Conservation (phyloP, 2,113 vertebrate species). For the Pelodiscus sinensis region DNA sequence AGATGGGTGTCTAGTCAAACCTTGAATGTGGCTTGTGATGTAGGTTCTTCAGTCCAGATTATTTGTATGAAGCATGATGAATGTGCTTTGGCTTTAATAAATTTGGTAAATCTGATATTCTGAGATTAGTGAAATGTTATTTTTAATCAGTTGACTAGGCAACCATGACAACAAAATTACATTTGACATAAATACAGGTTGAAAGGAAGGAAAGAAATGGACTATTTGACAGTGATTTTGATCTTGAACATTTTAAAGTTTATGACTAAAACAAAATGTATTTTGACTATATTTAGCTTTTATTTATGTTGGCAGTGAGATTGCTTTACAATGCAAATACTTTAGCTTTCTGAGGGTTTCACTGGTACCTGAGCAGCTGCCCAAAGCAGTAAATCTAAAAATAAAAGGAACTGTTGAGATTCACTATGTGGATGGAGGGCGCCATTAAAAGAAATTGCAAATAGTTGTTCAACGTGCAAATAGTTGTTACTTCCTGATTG, state of each 20-base stretch:
- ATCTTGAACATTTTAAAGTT: constrained; percentile 39
- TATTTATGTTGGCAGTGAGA: constrained; percentile 33
- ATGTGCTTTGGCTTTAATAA: not conserved
- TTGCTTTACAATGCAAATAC: too few species aligned
- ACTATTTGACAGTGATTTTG: constrained; percentile 2
- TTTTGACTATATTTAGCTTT: not conserved
- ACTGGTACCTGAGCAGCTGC: not conserved
- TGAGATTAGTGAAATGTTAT: not conserved
- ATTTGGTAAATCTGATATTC: not conserved
- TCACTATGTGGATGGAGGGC: not conserved
- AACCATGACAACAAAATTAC: constrained; percentile 55
- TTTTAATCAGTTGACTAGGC: constrained; percentile 40
- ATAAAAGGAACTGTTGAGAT: not conserved
- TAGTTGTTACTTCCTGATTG: not conserved
- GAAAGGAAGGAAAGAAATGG: not conserved
- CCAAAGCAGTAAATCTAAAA: not conserved
- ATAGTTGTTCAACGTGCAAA: not conserved
- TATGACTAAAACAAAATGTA: not conserved
- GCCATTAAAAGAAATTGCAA: not conserved
- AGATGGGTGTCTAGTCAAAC: not conserved
- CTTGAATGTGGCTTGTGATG: not conserved
- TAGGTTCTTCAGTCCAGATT: not conserved
- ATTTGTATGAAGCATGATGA: not conserved
- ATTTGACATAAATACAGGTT: constrained; percentile 31
- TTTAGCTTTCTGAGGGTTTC: not conserved